Evolutionary conservation across 2,888 invertebrate species (phyloP).

Genomic region (Ceraclea dissimilis): DNA sequence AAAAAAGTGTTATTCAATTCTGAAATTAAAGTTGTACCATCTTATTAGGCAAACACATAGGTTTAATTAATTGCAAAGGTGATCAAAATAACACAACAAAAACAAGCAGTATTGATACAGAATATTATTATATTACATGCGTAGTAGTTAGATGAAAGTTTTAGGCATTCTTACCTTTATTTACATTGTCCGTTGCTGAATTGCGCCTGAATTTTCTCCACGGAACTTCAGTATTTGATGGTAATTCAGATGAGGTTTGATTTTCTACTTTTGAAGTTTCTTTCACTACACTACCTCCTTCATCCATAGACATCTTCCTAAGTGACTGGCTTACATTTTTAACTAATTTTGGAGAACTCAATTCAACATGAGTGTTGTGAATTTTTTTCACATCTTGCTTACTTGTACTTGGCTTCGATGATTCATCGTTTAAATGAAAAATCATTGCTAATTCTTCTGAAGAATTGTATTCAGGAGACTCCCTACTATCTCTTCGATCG

Average conservation of each 20-base stretch:
- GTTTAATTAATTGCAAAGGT: too few species aligned
- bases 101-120: too few species aligned
- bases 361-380: slow-evolving; percentile 30
- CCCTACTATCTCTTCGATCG: slow-evolving; percentile 29
- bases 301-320: slow-evolving; percentile 40
- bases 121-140: too few species aligned
- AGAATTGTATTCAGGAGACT: slow-evolving; percentile 55
- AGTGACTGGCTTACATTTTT: slow-evolving; percentile 43
- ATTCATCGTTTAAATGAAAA: slow-evolving; percentile 39
- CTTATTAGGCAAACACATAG: too few species aligned
- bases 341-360: slow-evolving; percentile 45
- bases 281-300: slow-evolving; percentile 36
- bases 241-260: slow-evolving; percentile 1
- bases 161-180: slow-evolving; percentile 36
- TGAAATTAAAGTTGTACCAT: too few species aligned
- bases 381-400: slow-evolving; percentile 31
- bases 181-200: slow-evolving; percentile 43
- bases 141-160: too few species aligned
- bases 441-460: slow-evolving; percentile 58
- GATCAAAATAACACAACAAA: neutral
- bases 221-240: slow-evolving; percentile 31
- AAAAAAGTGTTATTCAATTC: too few species aligned
- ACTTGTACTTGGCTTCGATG: slow-evolving; percentile 16
- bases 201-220: slow-evolving; percentile 46
- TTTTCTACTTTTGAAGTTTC: neutral